Evolutionary conservation across 1,140 invertebrate species (phyloP), one percentile per base, ranked within the genome.

Genomic region (Lasioglossum albipes): DNA sequence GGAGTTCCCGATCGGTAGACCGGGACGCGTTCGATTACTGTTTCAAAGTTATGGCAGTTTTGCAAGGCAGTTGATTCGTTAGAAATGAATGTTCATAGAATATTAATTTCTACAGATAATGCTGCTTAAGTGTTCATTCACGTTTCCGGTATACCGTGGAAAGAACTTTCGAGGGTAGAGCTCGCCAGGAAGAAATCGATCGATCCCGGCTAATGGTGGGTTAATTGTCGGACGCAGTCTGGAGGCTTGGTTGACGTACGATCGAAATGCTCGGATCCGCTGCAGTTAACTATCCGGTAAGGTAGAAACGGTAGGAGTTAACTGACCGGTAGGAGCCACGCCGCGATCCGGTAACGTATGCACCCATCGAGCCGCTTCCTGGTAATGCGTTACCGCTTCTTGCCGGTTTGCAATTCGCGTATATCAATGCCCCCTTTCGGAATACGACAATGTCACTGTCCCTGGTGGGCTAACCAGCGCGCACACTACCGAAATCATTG

Each of bases 341-440:
- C 81, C 54, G 74, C 68, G 74, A 87, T 78, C 84, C 80, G 54
- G 84, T 82, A 87, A 89, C 85, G 75, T 88, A 89, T 89, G 85
- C 87, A 81, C 62, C 84, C 81, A 88, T 88, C 84, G 82, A 45
- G 69, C 59, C 74, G 76, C 77, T 88, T 89, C 83, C 87, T 84
- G 81, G 75, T 84, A 85, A 89, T 84, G 85, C 83, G 69, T 89
- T 88, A 89, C 83, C 75, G 73, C 77, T 88, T 88, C 86, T 88
- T 83, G 82, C 67, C 72, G 66, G 67, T 64, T 45, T 22, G 18
- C 31, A 57, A 62, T 9, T 9, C 66, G 61, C 85, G 77, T 89
- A 89, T 88, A 89, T 89, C 87, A 88, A 82, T 77, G 86, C 76
- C 65, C 61, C 67, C 64, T 88, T 87, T 80, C 61, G 61, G 61